Base-by-base conservation (phyloP, 2,888 invertebrate species). In the Thymelicus acteon region DNA sequence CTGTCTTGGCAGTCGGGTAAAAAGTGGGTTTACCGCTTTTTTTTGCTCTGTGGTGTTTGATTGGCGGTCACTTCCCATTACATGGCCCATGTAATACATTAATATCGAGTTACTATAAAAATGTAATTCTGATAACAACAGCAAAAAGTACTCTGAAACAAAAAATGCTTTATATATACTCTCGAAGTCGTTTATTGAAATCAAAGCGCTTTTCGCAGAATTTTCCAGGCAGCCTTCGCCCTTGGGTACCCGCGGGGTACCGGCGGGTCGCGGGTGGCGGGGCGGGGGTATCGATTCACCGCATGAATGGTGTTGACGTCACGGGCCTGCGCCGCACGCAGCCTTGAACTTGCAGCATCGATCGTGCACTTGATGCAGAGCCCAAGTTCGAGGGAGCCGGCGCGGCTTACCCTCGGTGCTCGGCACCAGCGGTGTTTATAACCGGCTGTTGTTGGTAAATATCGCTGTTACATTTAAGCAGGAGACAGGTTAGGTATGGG, bases 341-440 rank as follows among this genome's bases (percentile, higher is more conserved):
- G 75, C 81, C 82, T 82, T 82, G 82, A 82, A 82, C 82, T 80
- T 82, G 80, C 78, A 82, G 80, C 78, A 82, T 82, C 79, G 82
- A 82, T 81, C 76, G 66, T 80, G 83, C 82, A 81, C 81, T 81
- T 81, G 80, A 40, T 74, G 76, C 75, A 73, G 71, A 31, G 62
- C 19, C 40, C 67, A 69, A 69, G 69, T 69, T 62, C 69, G 60
- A 65, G 47, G 62, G 60, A 15, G n/a, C 60, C 40, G 48, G 24
- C 24, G 54, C 57, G 19, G 19, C 7, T 52, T 12, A 58, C 66
- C 31, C 31, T 31, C 31, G 31, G 1, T 0, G 31, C 31, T 31
- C 65, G 58, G 57, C 54, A 13, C 7, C 8, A 7, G 5, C 40
- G 40, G 40, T 40, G 40, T 40, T 40, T 44, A 44, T 44, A 12